Base-by-base conservation (phyloP, 2,113 vertebrate species). In the Engystomops pustulosus region DNA sequence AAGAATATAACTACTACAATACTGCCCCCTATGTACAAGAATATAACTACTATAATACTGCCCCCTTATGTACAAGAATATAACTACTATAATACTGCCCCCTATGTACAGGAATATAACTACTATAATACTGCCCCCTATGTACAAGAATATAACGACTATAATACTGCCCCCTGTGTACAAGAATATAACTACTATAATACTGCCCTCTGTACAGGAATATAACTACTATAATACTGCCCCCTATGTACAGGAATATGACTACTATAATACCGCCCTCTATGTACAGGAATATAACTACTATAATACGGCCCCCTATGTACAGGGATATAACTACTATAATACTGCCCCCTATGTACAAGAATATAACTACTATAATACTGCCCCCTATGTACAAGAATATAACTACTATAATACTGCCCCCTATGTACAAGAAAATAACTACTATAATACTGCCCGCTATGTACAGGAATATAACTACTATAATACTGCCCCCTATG, bases 281-380 rank as follows among this genome's bases (percentile, higher is more conserved):
- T 23, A 49, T 49, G 47, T 49, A 49, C 47, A 49, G 18, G 47
- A 49, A 49, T 49, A 49, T 49, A 47, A 47, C 44, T 47, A 47
- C 47, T 55, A 55, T 55, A 55, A 55, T 55, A 55, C 53, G n/a
- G n/a, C 53, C n/a, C 53, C 20, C n/a, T n/a, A n/a, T n/a, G n/a
- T n/a, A n/a, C n/a, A n/a, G n/a, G n/a, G n/a, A n/a, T n/a, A n/a
- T n/a, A n/a, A n/a, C n/a, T n/a, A n/a, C n/a, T n/a, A n/a, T n/a
- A n/a, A n/a, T n/a, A n/a, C n/a, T n/a, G n/a, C n/a, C n/a, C n/a
- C 47, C 14, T 49, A 49, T 49, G 14, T 49, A 49, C 47, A 49
- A 49, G 47, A 49, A 49, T 49, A 49, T 49, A 49, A 49, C 47
- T 49, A 49, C 49, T 60, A 60, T 60, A 60, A 60, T 60, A 60